Base-by-base conservation (phyloP, 2,888 invertebrate genomes). In the Acleris emargana region DNA sequence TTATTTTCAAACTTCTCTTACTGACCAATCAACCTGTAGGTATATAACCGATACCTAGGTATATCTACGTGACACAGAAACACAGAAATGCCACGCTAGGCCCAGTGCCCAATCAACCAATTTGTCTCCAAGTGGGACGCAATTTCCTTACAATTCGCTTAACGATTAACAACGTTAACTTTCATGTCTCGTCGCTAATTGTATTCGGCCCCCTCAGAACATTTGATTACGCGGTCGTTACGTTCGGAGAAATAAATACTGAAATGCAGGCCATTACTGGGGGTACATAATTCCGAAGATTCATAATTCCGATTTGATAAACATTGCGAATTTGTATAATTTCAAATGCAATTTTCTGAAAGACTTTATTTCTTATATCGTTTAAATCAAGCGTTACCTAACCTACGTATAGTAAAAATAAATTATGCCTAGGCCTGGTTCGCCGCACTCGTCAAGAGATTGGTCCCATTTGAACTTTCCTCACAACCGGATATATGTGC, bases 111-210 rank as follows among this genome's bases (percentile, higher is more conserved):
- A 88, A 89, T 89, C 88, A 86, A 77, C 79, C 82, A 79, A 83
- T 79, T 84, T 79, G 74, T 73, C 77, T 74, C 72, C 81, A 83
- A 88, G 82, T 88, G 80, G 87, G 79, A 76, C 85, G 86, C 88
- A 89, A 89, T 89, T 89, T 89, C 89, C 89, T 85, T 71, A 80
- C 83, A 86, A 89, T 87, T 84, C 86, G 83, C 76, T 86, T 87
- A 86, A 76, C 83, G 78, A 88, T 88, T 89, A 89, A 88, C 84
- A 67, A 72, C 81, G 87, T 89, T 89, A 87, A 87, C 86, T 88
- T 87, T 84, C 89, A 83, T 82, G 86, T 85, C 87, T 82, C 89
- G 88, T 86, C 84, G 75, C 83, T 89, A 89, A 89, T 89, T 86
- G 83, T 76, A 77, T 88, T 84, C 75, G 81, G 78, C 78, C 77